phyloP scores from a whole-genome alignment of 2,797 vertebrate species.

The Phylloscopus collybita region DNA sequence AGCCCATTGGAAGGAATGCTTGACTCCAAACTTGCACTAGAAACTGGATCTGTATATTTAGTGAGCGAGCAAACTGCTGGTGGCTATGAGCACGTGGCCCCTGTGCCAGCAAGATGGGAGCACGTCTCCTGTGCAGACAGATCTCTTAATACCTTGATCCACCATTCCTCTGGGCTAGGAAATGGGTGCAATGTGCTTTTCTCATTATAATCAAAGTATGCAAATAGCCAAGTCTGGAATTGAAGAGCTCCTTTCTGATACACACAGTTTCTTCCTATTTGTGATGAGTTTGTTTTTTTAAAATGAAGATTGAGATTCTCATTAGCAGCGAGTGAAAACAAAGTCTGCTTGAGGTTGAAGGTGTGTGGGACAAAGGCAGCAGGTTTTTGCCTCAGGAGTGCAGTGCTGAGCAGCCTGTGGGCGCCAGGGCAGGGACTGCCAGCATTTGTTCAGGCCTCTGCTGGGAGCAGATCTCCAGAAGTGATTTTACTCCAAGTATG shows the following conservation, averaged over 20 bases:
- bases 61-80: conserved; percentile 70
- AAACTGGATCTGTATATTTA: conserved; percentile 74
- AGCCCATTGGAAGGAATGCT: conserved; percentile 66
- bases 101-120: conserved; percentile 47
- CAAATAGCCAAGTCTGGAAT: not conserved
- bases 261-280: not conserved
- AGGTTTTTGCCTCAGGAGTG: conserved; percentile 40
- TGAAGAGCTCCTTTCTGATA: not conserved
- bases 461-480: not conserved
- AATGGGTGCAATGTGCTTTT: not conserved
- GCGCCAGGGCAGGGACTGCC: not conserved
- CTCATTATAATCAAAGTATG: not conserved
- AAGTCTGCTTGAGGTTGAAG: not conserved
- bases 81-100: conserved; percentile 49
- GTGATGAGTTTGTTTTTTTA: not conserved
- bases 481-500: not conserved
- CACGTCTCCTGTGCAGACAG: not conserved
- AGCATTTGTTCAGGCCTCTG: not conserved
- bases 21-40: conserved; percentile 69
- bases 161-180: not conserved
- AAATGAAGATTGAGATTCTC: not conserved
- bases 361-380: not conserved
- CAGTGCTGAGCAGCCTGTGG: not conserved
- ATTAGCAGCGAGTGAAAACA: not conserved
- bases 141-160: conserved; percentile 14